Conservation (phyloP, 2,113 vertebrate genomes). For the Ceyx margarethae region DNA sequence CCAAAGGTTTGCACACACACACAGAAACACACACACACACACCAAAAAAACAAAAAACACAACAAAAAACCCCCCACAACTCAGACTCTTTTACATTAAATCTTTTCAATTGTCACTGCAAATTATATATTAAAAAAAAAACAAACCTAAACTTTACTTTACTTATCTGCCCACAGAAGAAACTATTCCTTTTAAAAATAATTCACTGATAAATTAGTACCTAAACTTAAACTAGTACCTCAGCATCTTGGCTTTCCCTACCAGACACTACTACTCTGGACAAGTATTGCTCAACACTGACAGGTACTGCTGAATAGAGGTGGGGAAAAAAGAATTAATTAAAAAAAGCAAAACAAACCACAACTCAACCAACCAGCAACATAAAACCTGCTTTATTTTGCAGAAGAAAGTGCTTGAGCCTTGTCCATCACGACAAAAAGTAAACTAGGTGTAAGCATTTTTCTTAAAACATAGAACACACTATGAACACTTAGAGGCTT, state of each 20-base stretch:
- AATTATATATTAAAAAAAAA: background rate
- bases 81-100: background rate
- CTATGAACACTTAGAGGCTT: background rate
- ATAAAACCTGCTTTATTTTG: background rate
- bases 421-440: background rate
- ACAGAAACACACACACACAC: background rate
- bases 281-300: background rate
- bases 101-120: background rate
- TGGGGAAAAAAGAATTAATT: background rate
- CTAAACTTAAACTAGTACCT: background rate
- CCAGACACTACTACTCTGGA: background rate
- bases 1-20: background rate
- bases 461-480: background rate
- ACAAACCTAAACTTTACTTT: background rate
- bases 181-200: background rate
- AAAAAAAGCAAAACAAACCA: background rate
- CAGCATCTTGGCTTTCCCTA: background rate
- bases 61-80: background rate
- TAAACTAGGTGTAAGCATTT: background rate
- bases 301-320: background rate
- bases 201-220: background rate
- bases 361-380: too few relatives aligned
- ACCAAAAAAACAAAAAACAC: too few relatives aligned
- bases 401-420: background rate
- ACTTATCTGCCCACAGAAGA: background rate